These are phyloP conservation scores for Pomacea maculata DNA, from an alignment of 1,140 invertebrate genomes.

Conservation along the genomic window DNA sequence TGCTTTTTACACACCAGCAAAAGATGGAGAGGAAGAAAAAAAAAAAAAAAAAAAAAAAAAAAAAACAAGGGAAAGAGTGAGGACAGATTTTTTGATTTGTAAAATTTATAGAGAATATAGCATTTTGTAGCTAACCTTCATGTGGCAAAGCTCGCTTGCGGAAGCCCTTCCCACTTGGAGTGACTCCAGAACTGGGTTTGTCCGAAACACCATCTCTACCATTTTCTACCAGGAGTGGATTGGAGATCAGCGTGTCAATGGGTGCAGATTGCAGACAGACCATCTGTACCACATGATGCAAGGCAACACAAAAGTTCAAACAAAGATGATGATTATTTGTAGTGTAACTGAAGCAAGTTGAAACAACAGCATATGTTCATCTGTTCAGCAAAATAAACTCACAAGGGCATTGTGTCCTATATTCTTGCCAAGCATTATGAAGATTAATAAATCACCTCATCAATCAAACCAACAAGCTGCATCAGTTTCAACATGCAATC, in stretches of 20 bases:
- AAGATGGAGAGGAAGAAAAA: no score
- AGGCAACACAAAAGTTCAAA: not conserved
- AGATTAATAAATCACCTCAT: no score
- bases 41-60: no score
- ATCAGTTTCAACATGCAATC: no score
- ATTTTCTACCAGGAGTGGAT: constrained; percentile 21
- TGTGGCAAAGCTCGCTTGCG: constrained; percentile 66
- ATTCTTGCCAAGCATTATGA: no score
- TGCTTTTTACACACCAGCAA: no score
- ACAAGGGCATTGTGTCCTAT: no score
- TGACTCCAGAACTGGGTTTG: constrained; percentile 21
- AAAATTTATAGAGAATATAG: not conserved
- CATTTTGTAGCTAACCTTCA: constrained; percentile 62
- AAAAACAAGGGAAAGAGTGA: no score
- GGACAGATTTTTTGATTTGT: not conserved
- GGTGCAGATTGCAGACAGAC: constrained; percentile 63
- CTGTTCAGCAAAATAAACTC: not conserved
- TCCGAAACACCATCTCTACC: constrained; percentile 31
- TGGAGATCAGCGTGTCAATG: constrained; percentile 29
- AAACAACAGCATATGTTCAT: no score
- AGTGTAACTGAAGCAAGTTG: no score
- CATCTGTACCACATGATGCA: constrained; percentile 44
- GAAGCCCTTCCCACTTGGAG: constrained; percentile 41
- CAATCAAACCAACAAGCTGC: no score
- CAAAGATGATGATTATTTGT: no score